These are phyloP conservation scores for Eudorcas thomsonii DNA, from an alignment of 2,113 vertebrate genomes.

Conservation along the genomic window DNA sequence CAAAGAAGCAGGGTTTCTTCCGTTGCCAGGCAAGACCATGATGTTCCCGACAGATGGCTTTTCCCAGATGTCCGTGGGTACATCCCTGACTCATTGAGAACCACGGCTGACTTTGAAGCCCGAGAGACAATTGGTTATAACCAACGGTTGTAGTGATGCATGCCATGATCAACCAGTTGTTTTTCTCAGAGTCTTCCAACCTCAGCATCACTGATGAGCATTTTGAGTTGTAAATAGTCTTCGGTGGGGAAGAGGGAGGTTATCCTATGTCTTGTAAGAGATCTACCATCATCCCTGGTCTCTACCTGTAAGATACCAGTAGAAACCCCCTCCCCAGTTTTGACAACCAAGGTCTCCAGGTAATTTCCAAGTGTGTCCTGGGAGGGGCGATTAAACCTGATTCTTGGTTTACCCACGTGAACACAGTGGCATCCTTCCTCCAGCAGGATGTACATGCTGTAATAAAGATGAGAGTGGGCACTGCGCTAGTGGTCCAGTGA, in stretches of 20 bases:
- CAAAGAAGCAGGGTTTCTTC: not conserved
- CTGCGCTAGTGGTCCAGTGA: not conserved
- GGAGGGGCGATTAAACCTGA: not conserved
- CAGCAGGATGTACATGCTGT: not conserved
- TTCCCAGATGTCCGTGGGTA: accelerated
- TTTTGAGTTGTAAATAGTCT: not conserved
- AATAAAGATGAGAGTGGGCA: not conserved
- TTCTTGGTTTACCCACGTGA: no score
- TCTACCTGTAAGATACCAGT: accelerated
- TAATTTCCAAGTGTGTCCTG: not conserved
- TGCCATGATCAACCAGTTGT: accelerated
- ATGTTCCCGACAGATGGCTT: not conserved
- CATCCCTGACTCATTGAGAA: not conserved
- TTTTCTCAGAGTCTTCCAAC: not conserved
- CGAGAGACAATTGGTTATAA: accelerated
- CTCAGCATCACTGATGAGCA: accelerated
- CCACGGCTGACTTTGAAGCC: not conserved
- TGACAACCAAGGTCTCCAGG: not conserved
- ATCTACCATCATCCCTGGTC: no score
- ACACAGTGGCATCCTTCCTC: not conserved
- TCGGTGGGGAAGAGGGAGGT: not conserved
- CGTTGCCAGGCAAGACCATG: not conserved
- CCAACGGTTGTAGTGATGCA: accelerated
- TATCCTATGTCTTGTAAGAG: accelerated
- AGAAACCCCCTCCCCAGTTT: not conserved